phyloP scores from a whole-genome alignment of 2,888 invertebrate species.

The Netelia melanura region DNA sequence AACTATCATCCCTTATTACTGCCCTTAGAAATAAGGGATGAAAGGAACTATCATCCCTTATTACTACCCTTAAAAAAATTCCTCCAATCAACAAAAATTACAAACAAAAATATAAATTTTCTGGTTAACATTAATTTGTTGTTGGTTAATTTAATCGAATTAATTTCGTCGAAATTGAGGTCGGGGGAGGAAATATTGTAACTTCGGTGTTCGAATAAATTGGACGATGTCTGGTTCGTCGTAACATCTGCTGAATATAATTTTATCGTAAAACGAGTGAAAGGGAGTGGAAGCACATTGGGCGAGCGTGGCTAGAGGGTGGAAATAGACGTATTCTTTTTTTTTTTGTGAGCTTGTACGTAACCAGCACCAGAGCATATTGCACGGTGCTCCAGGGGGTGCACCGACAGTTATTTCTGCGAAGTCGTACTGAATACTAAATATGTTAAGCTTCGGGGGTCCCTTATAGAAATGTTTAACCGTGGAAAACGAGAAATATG shows the following conservation, averaged over 20 bases:
- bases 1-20: too few relatives aligned
- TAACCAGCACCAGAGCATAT: constrained; percentile 42
- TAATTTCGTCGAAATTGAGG: too few relatives aligned
- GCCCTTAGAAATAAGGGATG: too few relatives aligned
- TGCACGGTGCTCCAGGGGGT: constrained; percentile 31
- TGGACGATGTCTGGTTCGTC: constrained; percentile 14
- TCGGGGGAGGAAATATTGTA: background rate
- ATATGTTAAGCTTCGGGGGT: constrained; percentile 40
- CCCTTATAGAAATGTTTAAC: constrained; percentile 50
- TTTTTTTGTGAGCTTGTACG: constrained; percentile 49
- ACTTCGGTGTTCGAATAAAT: constrained; percentile 7
- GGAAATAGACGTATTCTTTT: constrained; percentile 22
- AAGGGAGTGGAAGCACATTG: too few relatives aligned
- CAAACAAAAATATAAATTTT: too few relatives aligned
- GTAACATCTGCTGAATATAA: constrained; percentile 46
- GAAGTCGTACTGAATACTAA: constrained; percentile 60
- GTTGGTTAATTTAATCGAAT: too few relatives aligned
- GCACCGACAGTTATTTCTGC: constrained; percentile 57
- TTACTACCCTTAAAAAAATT: too few relatives aligned
- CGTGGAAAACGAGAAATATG: constrained; percentile 34
- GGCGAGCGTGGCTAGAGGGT: background rate
- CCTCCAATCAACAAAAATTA: too few relatives aligned
- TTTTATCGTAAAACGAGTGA: constrained; percentile 30
- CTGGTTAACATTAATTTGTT: too few relatives aligned
- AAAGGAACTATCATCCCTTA: too few relatives aligned